Conservation (phyloP, 2,797 vertebrate genomes). For the Staurois parvus region DNA sequence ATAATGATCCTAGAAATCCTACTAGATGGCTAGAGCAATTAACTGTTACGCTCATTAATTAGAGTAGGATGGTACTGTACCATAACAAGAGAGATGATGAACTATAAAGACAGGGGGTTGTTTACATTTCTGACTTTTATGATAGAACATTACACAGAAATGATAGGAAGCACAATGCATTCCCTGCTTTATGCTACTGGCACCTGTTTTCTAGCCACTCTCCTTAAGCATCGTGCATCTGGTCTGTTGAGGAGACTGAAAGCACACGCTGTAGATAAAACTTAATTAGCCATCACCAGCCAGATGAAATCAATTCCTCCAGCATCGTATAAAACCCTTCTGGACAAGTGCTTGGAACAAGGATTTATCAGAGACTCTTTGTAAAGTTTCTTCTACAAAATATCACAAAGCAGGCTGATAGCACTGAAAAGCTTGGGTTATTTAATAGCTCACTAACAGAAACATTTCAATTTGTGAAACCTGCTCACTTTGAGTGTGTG, state of each 20-base stretch:
- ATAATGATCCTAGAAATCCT: background rate
- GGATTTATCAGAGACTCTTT: conserved; percentile 40
- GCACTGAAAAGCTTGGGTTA: background rate
- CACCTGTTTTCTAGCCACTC: conserved; percentile 58
- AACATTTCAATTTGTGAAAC: background rate
- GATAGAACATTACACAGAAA: conserved; percentile 65
- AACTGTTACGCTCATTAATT: conserved; percentile 30
- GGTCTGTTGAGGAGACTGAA: conserved; percentile 66
- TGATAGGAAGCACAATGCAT: conserved; percentile 61
- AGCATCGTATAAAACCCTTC: conserved; percentile 61
- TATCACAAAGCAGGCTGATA: conserved; percentile 27
- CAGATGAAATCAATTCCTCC: conserved; percentile 62
- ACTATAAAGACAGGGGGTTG: conserved; percentile 61
- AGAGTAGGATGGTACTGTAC: conserved; percentile 1
- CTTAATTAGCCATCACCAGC: conserved; percentile 69
- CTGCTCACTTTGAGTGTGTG: background rate
- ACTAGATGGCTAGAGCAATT: conserved; percentile 13
- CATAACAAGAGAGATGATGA: conserved; percentile 64
- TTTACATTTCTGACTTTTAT: conserved; percentile 65
- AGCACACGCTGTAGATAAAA: conserved; percentile 65
- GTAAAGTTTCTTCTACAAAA: conserved; percentile 43
- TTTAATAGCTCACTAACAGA: background rate
- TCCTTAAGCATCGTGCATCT: conserved; percentile 65
- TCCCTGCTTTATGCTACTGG: conserved; percentile 62
- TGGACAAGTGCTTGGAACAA: conserved; percentile 49